Conservation (phyloP, 2,797 vertebrate genomes). For the Acridotheres tristis region DNA sequence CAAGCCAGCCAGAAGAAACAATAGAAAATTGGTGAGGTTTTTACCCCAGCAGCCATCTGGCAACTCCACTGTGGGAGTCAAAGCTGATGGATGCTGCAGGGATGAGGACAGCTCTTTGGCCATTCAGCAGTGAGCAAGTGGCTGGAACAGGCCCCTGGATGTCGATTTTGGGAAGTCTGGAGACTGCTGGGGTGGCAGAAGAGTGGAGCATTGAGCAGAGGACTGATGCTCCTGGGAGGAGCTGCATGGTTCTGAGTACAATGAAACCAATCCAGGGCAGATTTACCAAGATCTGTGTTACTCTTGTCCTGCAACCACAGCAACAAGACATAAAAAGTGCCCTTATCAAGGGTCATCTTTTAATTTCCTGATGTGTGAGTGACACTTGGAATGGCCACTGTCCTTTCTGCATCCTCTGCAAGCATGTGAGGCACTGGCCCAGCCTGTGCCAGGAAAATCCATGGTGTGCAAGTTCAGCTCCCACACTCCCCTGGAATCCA, state of each 20-base stretch:
- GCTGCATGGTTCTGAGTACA: accelerated
- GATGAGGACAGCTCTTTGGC: not conserved
- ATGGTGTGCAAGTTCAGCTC: accelerated
- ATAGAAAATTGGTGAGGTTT: not conserved
- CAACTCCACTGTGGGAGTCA: not conserved
- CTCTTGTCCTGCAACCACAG: not conserved
- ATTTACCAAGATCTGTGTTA: not conserved
- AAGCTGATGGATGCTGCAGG: accelerated
- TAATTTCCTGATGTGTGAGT: not conserved
- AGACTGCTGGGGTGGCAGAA: not conserved
- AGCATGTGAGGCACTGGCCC: accelerated
- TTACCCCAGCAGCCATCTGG: not conserved
- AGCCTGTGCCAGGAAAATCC: not conserved
- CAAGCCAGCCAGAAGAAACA: not conserved
- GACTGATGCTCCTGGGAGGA: not conserved
- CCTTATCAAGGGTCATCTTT: not conserved
- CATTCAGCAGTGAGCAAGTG: not conserved
- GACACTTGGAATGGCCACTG: not conserved
- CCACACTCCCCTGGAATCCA: not conserved
- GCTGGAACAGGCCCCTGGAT: too few species aligned
- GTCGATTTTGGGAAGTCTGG: not conserved
- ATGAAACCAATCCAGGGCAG: not conserved
- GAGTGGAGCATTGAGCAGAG: not conserved
- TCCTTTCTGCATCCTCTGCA: not conserved
- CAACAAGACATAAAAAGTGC: not conserved